Percentiles rank a stretch among this genome's conserved stretches.
These are phyloP conservation scores for Rhynchomys soricoides DNA, from an alignment of 2,113 vertebrate genomes.

Conservation along the genomic window DNA sequence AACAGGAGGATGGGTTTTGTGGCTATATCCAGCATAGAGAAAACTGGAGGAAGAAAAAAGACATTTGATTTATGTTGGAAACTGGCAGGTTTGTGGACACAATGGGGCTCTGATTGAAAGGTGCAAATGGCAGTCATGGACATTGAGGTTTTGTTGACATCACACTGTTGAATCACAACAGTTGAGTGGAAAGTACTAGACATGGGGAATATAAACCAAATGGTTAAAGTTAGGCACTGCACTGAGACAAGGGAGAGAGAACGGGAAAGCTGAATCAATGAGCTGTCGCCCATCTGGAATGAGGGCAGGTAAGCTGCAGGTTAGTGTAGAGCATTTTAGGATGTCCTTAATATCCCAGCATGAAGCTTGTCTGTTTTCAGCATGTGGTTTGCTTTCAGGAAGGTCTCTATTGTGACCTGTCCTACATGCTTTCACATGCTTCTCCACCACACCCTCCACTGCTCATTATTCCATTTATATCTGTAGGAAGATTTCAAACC, in stretches of 20 bases:
- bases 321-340: background rate
- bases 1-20: background rate
- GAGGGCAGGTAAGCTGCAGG: background rate
- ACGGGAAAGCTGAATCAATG: background rate
- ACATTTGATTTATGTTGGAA: background rate
- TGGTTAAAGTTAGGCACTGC: background rate
- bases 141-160: background rate
- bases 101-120: background rate
- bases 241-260: background rate
- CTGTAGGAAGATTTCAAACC: constrained; percentile 3
- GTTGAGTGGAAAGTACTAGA: background rate
- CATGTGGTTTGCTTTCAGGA: background rate
- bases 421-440: background rate
- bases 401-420: background rate
- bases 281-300: background rate
- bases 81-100: background rate
- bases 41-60: background rate
- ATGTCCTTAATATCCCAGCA: background rate
- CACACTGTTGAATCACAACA: background rate
- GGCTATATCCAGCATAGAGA: background rate
- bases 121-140: background rate
- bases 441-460: background rate
- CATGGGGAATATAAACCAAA: background rate
- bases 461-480: background rate
- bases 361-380: background rate